Percentiles rank a stretch among this genome's conserved stretches.
phyloP scores from a whole-genome alignment of 2,888 invertebrate species.

The Drosophila kambysellisi region DNA sequence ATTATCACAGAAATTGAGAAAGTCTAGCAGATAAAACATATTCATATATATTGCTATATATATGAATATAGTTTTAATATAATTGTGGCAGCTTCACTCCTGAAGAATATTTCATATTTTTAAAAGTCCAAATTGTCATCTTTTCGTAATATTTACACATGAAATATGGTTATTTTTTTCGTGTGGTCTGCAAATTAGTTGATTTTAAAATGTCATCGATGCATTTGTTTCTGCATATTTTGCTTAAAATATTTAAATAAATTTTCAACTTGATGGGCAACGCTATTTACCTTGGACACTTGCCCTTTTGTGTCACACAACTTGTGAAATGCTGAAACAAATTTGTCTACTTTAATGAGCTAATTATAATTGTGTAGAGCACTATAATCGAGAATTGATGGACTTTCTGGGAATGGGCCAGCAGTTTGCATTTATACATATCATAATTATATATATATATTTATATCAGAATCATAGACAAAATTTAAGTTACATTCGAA shows the following conservation, averaged over 20 bases:
- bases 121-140: background rate
- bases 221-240: conserved; percentile 10
- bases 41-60: background rate
- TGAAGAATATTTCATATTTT: background rate
- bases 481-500: background rate
- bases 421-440: background rate
- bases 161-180: background rate
- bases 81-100: background rate
- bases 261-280: conserved; percentile 30
- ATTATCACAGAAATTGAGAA: background rate
- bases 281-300: conserved; percentile 48
- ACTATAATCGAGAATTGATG: background rate
- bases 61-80: background rate
- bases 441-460: background rate
- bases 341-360: conserved; percentile 8
- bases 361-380: conserved; percentile 1
- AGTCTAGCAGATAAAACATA: background rate
- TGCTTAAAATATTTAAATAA: background rate
- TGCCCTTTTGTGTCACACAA: conserved; percentile 59
- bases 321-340: conserved; percentile 15
- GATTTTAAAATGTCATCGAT: conserved; percentile 59
- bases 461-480: background rate
- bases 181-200: conserved; percentile 36
- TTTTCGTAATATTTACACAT: background rate
- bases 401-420: background rate